Evolutionary conservation across 2,797 vertebrate genomes (phyloP).

Genomic region (Tokudaia tokunoshimensis): DNA sequence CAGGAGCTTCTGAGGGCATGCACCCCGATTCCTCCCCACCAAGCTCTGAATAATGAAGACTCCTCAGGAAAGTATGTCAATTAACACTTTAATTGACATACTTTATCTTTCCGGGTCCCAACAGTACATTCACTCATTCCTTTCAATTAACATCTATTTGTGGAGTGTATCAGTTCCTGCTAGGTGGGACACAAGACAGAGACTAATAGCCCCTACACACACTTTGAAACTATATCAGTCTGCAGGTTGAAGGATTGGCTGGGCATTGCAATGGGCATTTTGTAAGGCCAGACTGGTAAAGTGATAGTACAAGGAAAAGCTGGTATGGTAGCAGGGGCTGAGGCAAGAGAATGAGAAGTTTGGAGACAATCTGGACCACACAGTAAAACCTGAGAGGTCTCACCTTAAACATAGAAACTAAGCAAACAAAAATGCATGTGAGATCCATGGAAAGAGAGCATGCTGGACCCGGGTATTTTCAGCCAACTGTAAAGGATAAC

Average conservation of each 20-base stretch:
- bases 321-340: neutral
- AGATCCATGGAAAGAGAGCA: accelerated
- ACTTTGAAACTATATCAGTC: neutral
- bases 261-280: neutral
- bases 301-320: neutral
- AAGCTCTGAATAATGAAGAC: neutral
- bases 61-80: neutral
- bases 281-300: neutral
- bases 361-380: neutral
- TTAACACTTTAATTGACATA: neutral
- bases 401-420: neutral
- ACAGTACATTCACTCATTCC: neutral
- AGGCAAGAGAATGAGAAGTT: neutral
- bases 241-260: neutral
- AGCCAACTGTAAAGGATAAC: neutral
- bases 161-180: neutral
- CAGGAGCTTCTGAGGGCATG: neutral
- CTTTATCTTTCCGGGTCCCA: neutral
- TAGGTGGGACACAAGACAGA: neutral
- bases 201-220: neutral
- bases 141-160: neutral
- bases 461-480: neutral
- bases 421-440: neutral
- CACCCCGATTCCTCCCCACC: accelerated
- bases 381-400: neutral